phyloP scores from a whole-genome alignment of 1,140 invertebrate species.

The Rhynchophorus ferrugineus region DNA sequence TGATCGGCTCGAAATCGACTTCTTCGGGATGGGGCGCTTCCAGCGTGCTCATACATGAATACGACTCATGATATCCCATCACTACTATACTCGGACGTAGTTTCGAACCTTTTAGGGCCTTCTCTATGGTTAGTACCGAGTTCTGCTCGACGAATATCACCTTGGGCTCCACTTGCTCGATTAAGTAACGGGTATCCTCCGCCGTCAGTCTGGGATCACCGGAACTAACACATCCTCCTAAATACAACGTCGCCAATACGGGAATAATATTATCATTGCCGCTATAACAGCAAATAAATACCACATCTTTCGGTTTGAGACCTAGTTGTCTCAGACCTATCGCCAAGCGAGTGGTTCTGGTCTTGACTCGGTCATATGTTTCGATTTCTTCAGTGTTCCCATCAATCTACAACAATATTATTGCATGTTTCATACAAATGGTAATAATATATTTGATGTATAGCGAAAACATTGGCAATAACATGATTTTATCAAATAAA shows the following conservation, averaged over 20 bases:
- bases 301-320: constrained; percentile 40
- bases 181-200: constrained; percentile 9
- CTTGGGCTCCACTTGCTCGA: neutral
- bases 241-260: constrained; percentile 41
- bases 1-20: constrained; percentile 10
- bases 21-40: constrained; percentile 12
- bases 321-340: constrained; percentile 42
- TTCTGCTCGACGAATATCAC: constrained; percentile 20
- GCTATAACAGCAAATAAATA: constrained; percentile 42
- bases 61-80: constrained; percentile 15
- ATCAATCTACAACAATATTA: too few relatives aligned
- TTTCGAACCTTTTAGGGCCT: constrained; percentile 4
- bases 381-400: constrained; percentile 41
- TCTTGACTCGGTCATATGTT: constrained; percentile 38
- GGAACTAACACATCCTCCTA: constrained; percentile 34
- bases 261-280: constrained; percentile 44
- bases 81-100: constrained; percentile 12
- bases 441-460: too few relatives aligned
- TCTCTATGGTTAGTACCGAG: constrained; percentile 7
- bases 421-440: too few relatives aligned
- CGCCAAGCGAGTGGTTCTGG: constrained; percentile 41
- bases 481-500: too few relatives aligned
- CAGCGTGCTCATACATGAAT: constrained; percentile 12
- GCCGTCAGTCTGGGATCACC: constrained; percentile 9
- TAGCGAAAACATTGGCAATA: too few relatives aligned